A percentile compares a stretch with the other conserved stretches of the same genome.
Evolutionary conservation across 1,140 invertebrate genomes (phyloP).

Genomic region (Calephelis virginiensis): DNA sequence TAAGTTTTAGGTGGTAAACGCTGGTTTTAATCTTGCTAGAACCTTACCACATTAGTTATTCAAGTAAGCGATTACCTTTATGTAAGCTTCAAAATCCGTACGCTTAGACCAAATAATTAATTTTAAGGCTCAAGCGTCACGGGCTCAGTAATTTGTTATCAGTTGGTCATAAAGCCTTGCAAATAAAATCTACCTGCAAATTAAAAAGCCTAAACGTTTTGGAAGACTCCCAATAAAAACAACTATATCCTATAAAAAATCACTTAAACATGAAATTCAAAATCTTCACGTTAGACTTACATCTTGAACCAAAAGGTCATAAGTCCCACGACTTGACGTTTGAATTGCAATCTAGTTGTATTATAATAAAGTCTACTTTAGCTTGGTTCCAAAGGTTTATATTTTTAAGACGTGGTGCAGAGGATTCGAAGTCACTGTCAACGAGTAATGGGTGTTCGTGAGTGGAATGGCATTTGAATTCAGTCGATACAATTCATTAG

Average conservation of each 20-base stretch:
- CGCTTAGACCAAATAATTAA: too few relatives aligned
- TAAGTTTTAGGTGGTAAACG: too few relatives aligned
- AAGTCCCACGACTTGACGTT: conserved; percentile 17
- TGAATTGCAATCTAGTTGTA: conserved; percentile 20
- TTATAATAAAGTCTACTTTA: conserved; percentile 30
- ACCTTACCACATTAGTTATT: too few relatives aligned
- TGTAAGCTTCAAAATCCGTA: too few relatives aligned
- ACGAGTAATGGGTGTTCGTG: conserved; percentile 69
- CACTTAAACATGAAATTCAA: conserved; percentile 74
- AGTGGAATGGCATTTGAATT: conserved; percentile 61
- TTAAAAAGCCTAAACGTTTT: conserved; percentile 34
- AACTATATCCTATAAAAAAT: conserved; percentile 67
- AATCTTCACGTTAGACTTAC: conserved; percentile 59
- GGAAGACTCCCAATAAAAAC: conserved; percentile 58
- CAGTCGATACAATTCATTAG: conserved; percentile 44
- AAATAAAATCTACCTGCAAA: conserved; percentile 23
- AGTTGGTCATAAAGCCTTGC: too few relatives aligned
- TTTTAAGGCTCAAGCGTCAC: too few relatives aligned
- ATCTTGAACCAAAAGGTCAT: conserved; percentile 24
- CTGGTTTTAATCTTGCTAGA: too few relatives aligned
- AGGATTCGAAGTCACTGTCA: conserved; percentile 73
- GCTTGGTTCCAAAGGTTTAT: conserved; percentile 14
- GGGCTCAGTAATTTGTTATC: too few relatives aligned
- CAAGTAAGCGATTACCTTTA: too few relatives aligned
- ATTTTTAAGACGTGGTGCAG: conserved; percentile 33